phyloP scores from a whole-genome alignment of 1,140 invertebrate genomes.

The Papilio aristodemus region DNA sequence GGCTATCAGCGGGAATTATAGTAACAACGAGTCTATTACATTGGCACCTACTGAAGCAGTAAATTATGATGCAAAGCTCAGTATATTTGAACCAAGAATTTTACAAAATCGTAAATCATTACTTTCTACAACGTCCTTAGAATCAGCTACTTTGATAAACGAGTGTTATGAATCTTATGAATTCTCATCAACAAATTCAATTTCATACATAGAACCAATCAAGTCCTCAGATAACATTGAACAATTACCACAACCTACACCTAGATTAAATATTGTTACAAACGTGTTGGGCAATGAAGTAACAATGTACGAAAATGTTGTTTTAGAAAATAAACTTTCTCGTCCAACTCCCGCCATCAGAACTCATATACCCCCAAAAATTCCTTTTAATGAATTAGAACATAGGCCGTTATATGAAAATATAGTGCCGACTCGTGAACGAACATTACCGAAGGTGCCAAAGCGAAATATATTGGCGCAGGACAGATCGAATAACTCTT shows the following conservation, averaged over 20 bases:
- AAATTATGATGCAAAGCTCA: constrained; percentile 50
- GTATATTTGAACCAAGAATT: constrained; percentile 67
- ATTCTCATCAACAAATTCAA: constrained; percentile 45
- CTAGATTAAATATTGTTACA: constrained; percentile 46
- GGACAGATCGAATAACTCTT: constrained; percentile 39
- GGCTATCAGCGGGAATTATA: constrained; percentile 45
- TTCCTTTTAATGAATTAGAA: constrained; percentile 41
- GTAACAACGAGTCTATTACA: constrained; percentile 42
- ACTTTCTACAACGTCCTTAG: constrained; percentile 49
- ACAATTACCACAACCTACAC: constrained; percentile 56
- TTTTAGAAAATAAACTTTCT: constrained; percentile 45
- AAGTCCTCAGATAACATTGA: constrained; percentile 32
- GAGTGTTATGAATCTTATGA: constrained; percentile 74
- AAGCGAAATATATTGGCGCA: constrained; percentile 48
- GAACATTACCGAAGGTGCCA: constrained; percentile 52
- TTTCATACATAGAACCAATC: constrained; percentile 32
- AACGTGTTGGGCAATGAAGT: constrained; percentile 41
- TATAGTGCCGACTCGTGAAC: constrained; percentile 50
- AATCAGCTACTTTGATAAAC: constrained; percentile 63
- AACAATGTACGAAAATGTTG: constrained; percentile 69
- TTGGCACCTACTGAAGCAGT: constrained; percentile 51
- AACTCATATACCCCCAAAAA: constrained; percentile 59
- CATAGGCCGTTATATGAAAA: constrained; percentile 64
- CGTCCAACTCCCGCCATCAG: constrained; percentile 63
- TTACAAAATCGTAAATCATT: constrained; percentile 50